phyloP scores from a whole-genome alignment of 2,797 vertebrate species.

The Gymnothorax reevesii region DNA sequence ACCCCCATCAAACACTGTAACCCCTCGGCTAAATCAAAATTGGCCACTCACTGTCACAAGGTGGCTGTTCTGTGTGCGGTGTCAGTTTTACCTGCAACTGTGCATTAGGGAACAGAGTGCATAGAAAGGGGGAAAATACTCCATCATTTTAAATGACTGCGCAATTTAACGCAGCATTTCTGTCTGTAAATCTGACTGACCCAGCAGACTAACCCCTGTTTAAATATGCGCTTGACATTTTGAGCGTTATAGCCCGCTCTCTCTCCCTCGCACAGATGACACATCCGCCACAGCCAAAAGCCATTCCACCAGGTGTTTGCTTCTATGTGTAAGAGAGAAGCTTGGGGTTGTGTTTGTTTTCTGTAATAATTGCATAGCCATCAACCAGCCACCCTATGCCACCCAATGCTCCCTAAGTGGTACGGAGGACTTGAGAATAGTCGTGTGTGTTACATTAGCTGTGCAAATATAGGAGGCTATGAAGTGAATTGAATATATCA shows the following conservation, averaged over 20 bases:
- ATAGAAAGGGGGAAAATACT: not conserved
- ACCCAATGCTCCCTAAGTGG: not conserved
- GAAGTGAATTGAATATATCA: not conserved
- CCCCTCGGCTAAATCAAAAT: not conserved
- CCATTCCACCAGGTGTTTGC: not conserved
- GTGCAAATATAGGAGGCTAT: not conserved
- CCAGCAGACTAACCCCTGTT: not conserved
- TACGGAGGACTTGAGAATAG: not conserved
- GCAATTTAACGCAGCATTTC: not conserved
- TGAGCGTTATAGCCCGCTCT: not conserved
- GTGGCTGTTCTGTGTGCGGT: not conserved
- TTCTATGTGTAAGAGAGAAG: not conserved
- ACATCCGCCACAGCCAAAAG: not conserved
- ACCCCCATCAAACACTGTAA: no score
- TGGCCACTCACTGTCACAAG: not conserved
- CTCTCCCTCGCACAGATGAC: not conserved
- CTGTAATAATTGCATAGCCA: not conserved
- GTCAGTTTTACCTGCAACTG: not conserved
- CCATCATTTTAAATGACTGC: not conserved
- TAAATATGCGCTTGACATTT: constrained; percentile 21
- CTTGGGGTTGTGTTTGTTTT: constrained; percentile 1
- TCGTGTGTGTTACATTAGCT: not conserved
- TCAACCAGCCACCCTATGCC: not conserved
- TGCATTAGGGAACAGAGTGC: not conserved
- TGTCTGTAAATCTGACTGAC: constrained; percentile 5